phyloP scores from a whole-genome alignment of 2,888 invertebrate genomes.

The Andrena camellia region DNA sequence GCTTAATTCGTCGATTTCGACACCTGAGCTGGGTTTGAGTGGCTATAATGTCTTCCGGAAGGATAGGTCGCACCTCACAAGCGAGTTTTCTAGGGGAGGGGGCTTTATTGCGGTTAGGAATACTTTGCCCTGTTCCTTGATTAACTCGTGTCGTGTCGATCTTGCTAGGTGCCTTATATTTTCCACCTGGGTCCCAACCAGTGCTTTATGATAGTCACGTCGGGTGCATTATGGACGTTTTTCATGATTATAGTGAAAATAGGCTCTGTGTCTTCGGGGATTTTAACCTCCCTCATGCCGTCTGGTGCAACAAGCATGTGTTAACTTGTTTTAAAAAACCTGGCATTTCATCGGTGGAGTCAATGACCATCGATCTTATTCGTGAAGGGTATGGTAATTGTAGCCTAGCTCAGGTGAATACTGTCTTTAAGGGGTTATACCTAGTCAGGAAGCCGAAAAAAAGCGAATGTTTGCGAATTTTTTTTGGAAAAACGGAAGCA shows the following conservation, averaged over 20 bases:
- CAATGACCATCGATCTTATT: not conserved
- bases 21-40: too few species aligned
- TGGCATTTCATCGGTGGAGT: not conserved
- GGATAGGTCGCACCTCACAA: too few species aligned
- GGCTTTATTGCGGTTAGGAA: too few species aligned
- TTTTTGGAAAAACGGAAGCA: too few species aligned
- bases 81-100: too few species aligned
- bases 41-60: too few species aligned
- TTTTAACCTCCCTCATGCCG: not conserved
- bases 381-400: not conserved
- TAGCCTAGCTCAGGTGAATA: not conserved
- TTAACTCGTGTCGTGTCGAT: not conserved
- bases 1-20: not conserved
- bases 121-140: fast-evolving
- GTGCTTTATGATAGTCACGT: too few species aligned
- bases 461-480: too few species aligned
- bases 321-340: not conserved
- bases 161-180: not conserved
- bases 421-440: too few species aligned
- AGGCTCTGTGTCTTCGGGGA: not conserved
- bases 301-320: not conserved
- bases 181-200: too few species aligned
- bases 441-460: too few species aligned
- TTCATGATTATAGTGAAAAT: not conserved
- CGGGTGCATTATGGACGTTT: not conserved